phyloP scores from a whole-genome alignment of 2,113 vertebrate species.

The Chelonoidis abingdonii region DNA sequence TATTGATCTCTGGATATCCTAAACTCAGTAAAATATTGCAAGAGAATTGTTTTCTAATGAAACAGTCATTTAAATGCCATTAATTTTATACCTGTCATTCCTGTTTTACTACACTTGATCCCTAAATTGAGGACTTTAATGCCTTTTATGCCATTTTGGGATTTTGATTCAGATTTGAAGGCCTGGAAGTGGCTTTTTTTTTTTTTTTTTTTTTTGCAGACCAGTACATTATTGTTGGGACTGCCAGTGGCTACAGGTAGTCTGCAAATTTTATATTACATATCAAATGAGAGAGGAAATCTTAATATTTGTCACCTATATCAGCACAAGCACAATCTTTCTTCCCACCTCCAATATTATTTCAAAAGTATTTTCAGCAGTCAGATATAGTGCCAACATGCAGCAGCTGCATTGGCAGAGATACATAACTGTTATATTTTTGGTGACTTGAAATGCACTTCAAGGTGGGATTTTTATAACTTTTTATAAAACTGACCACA shows the following conservation, averaged over 20 bases:
- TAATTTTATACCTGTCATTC: slow-evolving; percentile 79
- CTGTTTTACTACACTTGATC: slow-evolving; percentile 71
- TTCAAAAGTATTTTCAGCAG: background rate
- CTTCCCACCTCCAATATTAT: background rate
- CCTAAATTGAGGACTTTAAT: slow-evolving; percentile 59
- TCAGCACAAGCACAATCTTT: background rate
- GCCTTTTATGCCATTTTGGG: slow-evolving; percentile 41
- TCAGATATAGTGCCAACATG: background rate
- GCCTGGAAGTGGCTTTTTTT: background rate
- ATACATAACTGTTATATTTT: rapidly evolving
- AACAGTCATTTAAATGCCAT: slow-evolving; percentile 80
- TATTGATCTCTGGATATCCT: slow-evolving; percentile 74
- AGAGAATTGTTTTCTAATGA: slow-evolving; percentile 78
- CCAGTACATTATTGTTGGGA: background rate
- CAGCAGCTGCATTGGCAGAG: background rate
- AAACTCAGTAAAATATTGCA: slow-evolving; percentile 70
- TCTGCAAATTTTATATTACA: background rate
- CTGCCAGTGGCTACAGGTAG: background rate
- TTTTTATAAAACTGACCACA: background rate
- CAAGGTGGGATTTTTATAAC: rapidly evolving
- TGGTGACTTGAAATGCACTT: background rate
- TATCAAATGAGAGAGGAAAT: background rate
- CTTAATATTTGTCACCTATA: background rate
- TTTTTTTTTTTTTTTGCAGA: background rate
- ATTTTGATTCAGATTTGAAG: slow-evolving; percentile 58